Conservation (phyloP, 2,888 invertebrate genomes). For the Stratiomys singularior region DNA sequence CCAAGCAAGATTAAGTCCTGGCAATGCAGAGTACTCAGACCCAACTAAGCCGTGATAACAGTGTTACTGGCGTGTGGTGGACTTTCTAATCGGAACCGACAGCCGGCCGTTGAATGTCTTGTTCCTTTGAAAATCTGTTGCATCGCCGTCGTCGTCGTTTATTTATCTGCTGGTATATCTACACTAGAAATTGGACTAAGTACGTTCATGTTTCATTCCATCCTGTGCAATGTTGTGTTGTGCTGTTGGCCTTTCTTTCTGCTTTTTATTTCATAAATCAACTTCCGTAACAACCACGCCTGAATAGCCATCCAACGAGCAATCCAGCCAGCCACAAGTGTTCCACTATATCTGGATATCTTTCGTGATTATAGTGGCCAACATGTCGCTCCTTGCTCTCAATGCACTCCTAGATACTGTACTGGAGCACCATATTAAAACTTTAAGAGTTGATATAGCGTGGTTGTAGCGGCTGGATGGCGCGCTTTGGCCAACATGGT, state of each 20-base stretch:
- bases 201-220: constrained; percentile 6
- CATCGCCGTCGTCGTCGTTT: constrained; percentile 17
- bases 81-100: constrained; percentile 30
- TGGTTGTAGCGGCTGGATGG: neutral
- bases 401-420: neutral
- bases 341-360: constrained; percentile 28
- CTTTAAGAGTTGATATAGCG: neutral
- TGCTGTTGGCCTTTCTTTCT: constrained; percentile 24
- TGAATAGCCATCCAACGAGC: neutral
- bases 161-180: constrained; percentile 27
- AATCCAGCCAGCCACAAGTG: constrained; percentile 26
- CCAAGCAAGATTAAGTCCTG: too few species aligned
- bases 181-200: constrained; percentile 28
- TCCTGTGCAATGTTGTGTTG: neutral
- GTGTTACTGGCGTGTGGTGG: constrained; percentile 17
- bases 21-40: too few species aligned
- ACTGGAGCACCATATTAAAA: neutral
- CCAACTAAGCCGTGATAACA: neutral
- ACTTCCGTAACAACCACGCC: constrained; percentile 44
- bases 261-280: constrained; percentile 42
- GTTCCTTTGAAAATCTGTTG: constrained; percentile 34
- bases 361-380: constrained; percentile 38
- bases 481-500: neutral
- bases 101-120: constrained; percentile 21
- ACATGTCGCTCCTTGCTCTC: constrained; percentile 20